Conservation (phyloP, 1,140 invertebrate species). For the Drosophila tropicalis region DNA sequence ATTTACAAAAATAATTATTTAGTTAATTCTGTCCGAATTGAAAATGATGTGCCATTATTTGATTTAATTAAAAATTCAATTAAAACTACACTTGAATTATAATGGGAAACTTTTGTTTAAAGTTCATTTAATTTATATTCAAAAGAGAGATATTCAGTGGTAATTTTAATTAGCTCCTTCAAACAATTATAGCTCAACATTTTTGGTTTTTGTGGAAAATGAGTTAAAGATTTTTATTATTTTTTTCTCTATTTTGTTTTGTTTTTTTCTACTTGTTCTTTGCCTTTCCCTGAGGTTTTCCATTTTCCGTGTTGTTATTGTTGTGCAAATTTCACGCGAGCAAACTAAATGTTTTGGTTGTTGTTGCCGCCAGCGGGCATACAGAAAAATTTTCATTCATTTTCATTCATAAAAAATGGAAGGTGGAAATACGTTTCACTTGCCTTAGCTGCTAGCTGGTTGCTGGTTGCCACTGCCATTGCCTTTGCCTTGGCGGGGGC, state of each 20-base stretch:
- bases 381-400: constrained; percentile 57
- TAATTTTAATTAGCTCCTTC: constrained; percentile 7
- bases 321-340: constrained; percentile 63
- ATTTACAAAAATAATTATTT: no score
- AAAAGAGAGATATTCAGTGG: background rate
- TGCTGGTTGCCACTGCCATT: background rate
- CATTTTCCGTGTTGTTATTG: constrained; percentile 42
- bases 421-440: constrained; percentile 51
- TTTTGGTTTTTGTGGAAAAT: constrained; percentile 4
- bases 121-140: background rate
- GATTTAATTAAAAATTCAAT: constrained; percentile 4
- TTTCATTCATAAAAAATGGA: constrained; percentile 69
- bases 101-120: background rate
- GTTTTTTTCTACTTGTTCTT: constrained; percentile 25
- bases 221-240: background rate
- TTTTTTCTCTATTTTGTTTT: background rate
- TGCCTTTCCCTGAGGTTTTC: constrained; percentile 72
- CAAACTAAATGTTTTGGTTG: constrained; percentile 43
- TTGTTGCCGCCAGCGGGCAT: constrained; percentile 53
- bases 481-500: constrained; percentile 21
- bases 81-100: background rate
- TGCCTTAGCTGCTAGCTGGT: background rate
- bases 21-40: no score
- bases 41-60: background rate
- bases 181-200: constrained; percentile 1